These are phyloP conservation scores for Rhinoptilus africanus DNA, from an alignment of 2,113 vertebrate species.

Conservation along the genomic window DNA sequence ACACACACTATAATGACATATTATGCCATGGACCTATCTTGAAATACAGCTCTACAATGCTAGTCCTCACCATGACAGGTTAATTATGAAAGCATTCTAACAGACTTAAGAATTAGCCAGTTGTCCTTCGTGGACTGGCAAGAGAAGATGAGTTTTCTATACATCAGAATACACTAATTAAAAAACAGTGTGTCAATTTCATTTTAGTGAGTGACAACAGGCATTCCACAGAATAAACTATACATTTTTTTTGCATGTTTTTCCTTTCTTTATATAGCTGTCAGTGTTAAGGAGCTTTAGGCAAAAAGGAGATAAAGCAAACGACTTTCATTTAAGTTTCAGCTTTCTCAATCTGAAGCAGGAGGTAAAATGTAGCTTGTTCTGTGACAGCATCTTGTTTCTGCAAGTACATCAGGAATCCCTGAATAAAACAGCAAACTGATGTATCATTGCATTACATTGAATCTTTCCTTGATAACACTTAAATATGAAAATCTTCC, in stretches of 20 bases:
- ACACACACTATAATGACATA: background rate
- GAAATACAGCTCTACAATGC: background rate
- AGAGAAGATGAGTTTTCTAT: background rate
- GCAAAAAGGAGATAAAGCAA: slow-evolving; percentile 31
- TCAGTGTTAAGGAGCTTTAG: slow-evolving; percentile 15
- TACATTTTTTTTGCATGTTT: background rate
- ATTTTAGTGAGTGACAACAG: background rate
- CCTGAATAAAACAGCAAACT: slow-evolving; percentile 21
- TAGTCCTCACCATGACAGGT: background rate
- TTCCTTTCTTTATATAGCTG: slow-evolving; percentile 29
- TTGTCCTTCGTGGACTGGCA: background rate
- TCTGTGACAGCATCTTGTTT: background rate
- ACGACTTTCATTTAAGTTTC: slow-evolving; percentile 22
- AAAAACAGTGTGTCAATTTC: slow-evolving; percentile 12
- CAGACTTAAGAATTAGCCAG: background rate
- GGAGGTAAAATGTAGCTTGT: background rate
- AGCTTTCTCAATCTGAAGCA: background rate
- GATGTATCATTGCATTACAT: background rate
- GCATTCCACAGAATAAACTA: background rate
- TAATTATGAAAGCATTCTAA: slow-evolving; percentile 43
- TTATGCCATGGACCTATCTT: background rate
- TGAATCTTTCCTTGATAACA: background rate
- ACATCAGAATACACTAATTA: background rate
- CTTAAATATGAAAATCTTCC: background rate
- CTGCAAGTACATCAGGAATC: background rate